A percentile compares a stretch with the other conserved stretches of the same genome.
phyloP scores from a whole-genome alignment of 2,113 vertebrate genomes.

The Melanotaenia duboulayi region DNA sequence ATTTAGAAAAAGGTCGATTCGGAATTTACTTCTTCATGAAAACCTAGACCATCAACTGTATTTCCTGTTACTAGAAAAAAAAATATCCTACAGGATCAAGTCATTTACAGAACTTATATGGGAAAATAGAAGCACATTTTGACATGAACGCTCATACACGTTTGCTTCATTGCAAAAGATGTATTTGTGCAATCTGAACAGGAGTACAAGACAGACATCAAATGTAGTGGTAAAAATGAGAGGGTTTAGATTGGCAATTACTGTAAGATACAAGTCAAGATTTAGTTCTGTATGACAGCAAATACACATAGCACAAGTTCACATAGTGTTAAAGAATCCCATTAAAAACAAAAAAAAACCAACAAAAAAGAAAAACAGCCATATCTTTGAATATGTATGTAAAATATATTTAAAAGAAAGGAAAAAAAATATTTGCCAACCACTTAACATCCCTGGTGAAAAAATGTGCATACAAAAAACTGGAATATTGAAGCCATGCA shows the following conservation, averaged over 20 bases:
- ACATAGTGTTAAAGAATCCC: slow-evolving; percentile 64
- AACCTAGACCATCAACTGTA: neutral
- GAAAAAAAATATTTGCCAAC: slow-evolving; percentile 36
- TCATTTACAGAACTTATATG: neutral
- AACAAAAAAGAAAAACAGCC: slow-evolving; percentile 56
- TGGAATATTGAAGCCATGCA: slow-evolving; percentile 81
- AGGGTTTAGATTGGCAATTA: slow-evolving; percentile 24
- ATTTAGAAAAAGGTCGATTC: neutral
- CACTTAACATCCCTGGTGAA: slow-evolving; percentile 56
- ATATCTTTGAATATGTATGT: slow-evolving; percentile 38
- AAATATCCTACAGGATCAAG: neutral
- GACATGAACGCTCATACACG: slow-evolving; percentile 21
- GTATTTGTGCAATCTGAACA: slow-evolving; percentile 77
- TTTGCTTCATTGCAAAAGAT: slow-evolving; percentile 69
- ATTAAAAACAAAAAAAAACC: too few relatives aligned
- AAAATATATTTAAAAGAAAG: slow-evolving; percentile 17
- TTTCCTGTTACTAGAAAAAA: neutral
- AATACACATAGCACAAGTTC: slow-evolving; percentile 44
- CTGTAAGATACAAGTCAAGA: slow-evolving; percentile 26
- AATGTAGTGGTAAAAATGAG: slow-evolving; percentile 71
- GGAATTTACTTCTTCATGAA: neutral
- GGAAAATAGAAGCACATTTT: neutral
- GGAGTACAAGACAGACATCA: slow-evolving; percentile 68
- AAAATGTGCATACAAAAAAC: slow-evolving; percentile 71
- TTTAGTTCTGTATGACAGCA: slow-evolving; percentile 36